These are phyloP conservation scores for Zygaena filipendulae DNA, from an alignment of 2,888 invertebrate genomes.

Conservation along the genomic window DNA sequence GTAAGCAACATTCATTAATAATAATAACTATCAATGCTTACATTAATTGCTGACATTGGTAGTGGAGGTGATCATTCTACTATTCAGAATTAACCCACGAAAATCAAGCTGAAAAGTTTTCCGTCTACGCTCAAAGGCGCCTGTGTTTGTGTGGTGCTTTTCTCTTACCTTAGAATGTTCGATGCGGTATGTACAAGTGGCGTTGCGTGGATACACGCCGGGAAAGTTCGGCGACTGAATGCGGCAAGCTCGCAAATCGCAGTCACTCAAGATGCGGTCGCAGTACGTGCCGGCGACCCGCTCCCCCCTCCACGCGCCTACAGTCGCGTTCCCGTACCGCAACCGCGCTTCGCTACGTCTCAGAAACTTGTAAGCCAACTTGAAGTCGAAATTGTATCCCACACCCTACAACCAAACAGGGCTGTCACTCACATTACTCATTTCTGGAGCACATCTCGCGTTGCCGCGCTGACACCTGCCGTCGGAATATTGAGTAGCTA, in stretches of 20 bases:
- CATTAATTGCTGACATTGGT: no score
- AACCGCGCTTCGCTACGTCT: slow-evolving; percentile 79
- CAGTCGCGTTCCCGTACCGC: slow-evolving; percentile 79
- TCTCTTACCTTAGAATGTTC: slow-evolving; percentile 70
- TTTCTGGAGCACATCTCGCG: no score
- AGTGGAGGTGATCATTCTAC: no score
- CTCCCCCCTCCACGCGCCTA: slow-evolving; percentile 80
- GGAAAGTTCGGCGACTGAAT: slow-evolving; percentile 92
- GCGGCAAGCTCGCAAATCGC: slow-evolving; percentile 76
- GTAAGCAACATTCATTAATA: no score
- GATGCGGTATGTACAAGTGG: slow-evolving; percentile 82
- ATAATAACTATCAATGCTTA: no score
- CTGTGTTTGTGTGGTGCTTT: no score
- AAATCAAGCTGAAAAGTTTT: no score
- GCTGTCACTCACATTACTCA: slow-evolving; percentile 23
- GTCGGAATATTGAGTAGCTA: no score
- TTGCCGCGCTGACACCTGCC: no score
- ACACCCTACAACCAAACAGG: slow-evolving; percentile 67
- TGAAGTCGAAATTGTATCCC: slow-evolving; percentile 85
- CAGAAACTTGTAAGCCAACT: slow-evolving; percentile 86
- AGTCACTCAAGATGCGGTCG: slow-evolving; percentile 82
- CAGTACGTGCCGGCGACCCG: slow-evolving; percentile 81
- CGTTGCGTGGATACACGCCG: slow-evolving; percentile 88
- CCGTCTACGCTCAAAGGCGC: no score
- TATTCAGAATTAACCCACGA: no score